Evolutionary conservation across 2,797 vertebrate genomes (phyloP), one percentile per base, ranked within the genome.

Genomic region (Tiaroga cobitis): DNA sequence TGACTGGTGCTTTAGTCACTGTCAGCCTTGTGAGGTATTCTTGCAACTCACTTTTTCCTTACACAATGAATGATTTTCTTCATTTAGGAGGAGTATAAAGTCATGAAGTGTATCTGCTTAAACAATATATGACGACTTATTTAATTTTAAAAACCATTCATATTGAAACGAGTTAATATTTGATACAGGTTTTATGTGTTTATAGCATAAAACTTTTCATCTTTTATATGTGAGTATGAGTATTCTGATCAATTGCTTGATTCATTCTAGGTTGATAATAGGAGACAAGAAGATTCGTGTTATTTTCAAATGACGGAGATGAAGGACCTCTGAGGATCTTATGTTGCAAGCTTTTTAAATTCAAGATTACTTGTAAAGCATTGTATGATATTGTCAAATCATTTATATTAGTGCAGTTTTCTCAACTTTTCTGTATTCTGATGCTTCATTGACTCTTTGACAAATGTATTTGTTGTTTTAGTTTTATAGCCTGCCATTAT

Each of bases 221-320:
- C 15, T 39, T 79, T 79, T 16, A 46, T 34, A 49, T 34, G 21
- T 8, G 4, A 21, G 54, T 24, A 34, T 16, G 3, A 70, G 37
- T 59, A n/a, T 51, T 41, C 19, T 69, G 26, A 21, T 69, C 0
- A 88, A 1, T 68, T 89, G 8, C 87, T 24, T 83, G 81, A 37
- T 51, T 73, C 9, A 3, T 88, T 82, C 11, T 90, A 96, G 95
- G 89, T 77, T 95, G 84, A 7, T 95, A 81, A 80, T 95, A 13
- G 95, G 95, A 32, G 94, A 95, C 85, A 87, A 87, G 80, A 94
- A 90, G 83, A 94, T 88, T 7, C 90, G 94, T 5, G 16, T 94
- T 79, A 0, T 93, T 75, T 87, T 94, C 29, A 94, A 93, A 86
- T 94, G 79, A 94, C 51, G 32, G 18, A 32, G 32, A 85, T 65